A percentile compares a stretch with the other conserved stretches of the same genome.
Conservation (phyloP, 2,888 invertebrate genomes). For the Enchytraeus crypticus region DNA sequence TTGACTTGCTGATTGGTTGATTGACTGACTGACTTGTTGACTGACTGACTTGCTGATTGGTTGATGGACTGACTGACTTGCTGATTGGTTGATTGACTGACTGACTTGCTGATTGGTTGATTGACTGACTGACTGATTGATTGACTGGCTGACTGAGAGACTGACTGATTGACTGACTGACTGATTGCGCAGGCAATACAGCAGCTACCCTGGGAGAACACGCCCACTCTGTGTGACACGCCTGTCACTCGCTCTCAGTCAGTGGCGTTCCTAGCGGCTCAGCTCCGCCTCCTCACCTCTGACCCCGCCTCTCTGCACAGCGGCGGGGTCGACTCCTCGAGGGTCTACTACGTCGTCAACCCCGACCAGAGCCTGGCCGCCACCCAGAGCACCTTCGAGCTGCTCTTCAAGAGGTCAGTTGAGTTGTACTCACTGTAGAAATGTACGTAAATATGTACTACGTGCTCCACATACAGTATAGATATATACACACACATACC, state of each 20-base stretch:
- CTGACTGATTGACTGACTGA: too few relatives aligned
- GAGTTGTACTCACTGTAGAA: not conserved
- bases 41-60: too few relatives aligned
- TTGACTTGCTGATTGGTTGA: too few relatives aligned
- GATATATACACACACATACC: too few relatives aligned
- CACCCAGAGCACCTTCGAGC: constrained; percentile 55
- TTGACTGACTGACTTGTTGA: too few relatives aligned
- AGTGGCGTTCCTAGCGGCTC: constrained; percentile 43
- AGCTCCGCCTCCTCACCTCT: constrained; percentile 23
- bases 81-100: too few relatives aligned
- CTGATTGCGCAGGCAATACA: constrained; percentile 61
- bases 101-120: too few relatives aligned
- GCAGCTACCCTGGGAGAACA: constrained; percentile 69
- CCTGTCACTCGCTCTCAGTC: constrained; percentile 65
- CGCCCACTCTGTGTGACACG: constrained; percentile 60
- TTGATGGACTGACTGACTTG: too few relatives aligned
- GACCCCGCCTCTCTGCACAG: constrained; percentile 26
- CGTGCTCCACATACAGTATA: too few relatives aligned
- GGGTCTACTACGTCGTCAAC: constrained; percentile 59
- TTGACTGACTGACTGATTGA: too few relatives aligned
- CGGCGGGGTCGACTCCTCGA: constrained; percentile 52
- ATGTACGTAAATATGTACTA: too few relatives aligned
- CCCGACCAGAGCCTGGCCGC: constrained; percentile 61
- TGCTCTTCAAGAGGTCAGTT: constrained; percentile 38
- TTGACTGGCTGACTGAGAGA: too few relatives aligned